Percentiles rank a stretch among this genome's conserved stretches.
Evolutionary conservation across 2,888 invertebrate species (phyloP).

Genomic region (Aromia moschata): DNA sequence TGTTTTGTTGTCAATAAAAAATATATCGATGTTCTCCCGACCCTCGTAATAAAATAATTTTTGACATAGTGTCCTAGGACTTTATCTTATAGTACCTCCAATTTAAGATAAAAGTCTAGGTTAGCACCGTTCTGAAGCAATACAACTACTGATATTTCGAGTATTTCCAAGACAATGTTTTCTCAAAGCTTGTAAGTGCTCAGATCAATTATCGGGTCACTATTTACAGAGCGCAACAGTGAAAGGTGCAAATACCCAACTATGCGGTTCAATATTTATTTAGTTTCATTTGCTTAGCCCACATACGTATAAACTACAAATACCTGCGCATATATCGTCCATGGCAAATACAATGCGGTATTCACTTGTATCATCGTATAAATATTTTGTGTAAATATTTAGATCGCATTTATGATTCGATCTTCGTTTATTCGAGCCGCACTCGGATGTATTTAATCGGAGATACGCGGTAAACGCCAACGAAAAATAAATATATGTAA

Average conservation of each 20-base stretch:
- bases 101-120: too few species aligned
- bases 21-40: too few species aligned
- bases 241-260: conserved; percentile 1
- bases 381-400: conserved; percentile 2
- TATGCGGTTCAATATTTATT: not conserved
- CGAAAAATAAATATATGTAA: not conserved
- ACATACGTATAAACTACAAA: not conserved
- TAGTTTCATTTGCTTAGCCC: not conserved
- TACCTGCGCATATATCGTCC: not conserved
- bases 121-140: too few species aligned
- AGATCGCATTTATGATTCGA: not conserved
- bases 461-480: not conserved
- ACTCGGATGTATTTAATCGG: not conserved
- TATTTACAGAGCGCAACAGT: not conserved
- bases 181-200: too few species aligned
- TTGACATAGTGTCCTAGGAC: too few species aligned
- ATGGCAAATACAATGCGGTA: not conserved
- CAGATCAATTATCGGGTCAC: not conserved
- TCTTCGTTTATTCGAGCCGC: not conserved
- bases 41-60: too few species aligned
- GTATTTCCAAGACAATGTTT: too few species aligned
- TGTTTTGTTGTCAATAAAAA: too few species aligned
- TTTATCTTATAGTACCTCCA: too few species aligned
- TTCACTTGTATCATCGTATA: conserved; percentile 1
- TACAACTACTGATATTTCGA: too few species aligned